phyloP scores from a whole-genome alignment of 2,113 vertebrate species.

The Oceanodroma tethys region DNA sequence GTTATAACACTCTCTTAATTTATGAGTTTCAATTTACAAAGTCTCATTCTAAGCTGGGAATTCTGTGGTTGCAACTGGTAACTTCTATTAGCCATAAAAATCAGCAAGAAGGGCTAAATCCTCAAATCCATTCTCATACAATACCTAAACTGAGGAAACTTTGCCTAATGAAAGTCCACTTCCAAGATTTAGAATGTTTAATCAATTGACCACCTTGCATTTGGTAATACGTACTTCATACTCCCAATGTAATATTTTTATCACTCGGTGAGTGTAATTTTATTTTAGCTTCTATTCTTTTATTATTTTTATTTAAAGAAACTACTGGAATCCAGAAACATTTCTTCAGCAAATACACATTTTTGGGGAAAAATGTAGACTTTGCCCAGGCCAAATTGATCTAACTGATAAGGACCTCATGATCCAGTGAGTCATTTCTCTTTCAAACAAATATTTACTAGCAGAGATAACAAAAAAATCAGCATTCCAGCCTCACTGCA shows the following conservation, averaged over 20 bases:
- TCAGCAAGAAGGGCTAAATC: background rate
- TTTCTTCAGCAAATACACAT: slow-evolving; percentile 40
- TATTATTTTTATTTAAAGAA: background rate
- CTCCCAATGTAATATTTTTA: background rate
- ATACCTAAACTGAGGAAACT: background rate
- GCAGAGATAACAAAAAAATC: slow-evolving; percentile 66
- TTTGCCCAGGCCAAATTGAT: slow-evolving; percentile 66
- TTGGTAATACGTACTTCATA: background rate
- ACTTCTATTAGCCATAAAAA: background rate
- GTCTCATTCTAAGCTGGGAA: background rate
- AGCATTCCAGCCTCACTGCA: slow-evolving; percentile 54
- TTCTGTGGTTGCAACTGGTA: background rate
- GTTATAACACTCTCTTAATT: background rate
- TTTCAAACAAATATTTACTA: slow-evolving; percentile 79
- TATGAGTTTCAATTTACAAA: background rate
- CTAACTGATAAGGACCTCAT: slow-evolving; percentile 63
- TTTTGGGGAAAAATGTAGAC: slow-evolving; percentile 58
- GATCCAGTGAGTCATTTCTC: slow-evolving; percentile 69
- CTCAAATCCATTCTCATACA: background rate
- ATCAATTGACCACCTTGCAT: rapidly evolving
- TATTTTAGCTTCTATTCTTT: background rate
- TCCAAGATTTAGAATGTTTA: background rate
- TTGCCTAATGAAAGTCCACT: background rate
- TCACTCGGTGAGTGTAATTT: background rate
- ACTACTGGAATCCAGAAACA: background rate